Base-by-base conservation (phyloP, 2,888 invertebrate species). In the Eupeodes luniger region DNA sequence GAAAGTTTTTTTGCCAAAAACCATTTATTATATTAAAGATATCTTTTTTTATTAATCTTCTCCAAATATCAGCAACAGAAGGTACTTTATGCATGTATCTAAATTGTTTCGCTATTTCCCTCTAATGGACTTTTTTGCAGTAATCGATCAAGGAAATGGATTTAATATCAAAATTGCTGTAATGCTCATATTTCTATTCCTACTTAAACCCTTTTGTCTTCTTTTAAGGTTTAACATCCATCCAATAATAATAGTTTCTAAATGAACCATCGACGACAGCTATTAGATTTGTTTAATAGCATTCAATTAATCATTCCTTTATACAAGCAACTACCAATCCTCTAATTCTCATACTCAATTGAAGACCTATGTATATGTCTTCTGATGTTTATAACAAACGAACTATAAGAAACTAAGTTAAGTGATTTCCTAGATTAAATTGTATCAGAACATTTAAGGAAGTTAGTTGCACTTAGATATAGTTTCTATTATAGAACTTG, bases 111-210 rank as follows among this genome's bases (percentile, higher is more conserved):
- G 6, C 5, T 40, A 40, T 40, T 9, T 40, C 4, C 0, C 27
- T 67, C 12, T 67, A 67, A 67, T 51, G 11, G 49, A 27, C 4
- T 5, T 4, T 0, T 12, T 3, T 16, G 14, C 19, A 19, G 3
- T 67, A 69, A 79, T 79, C 79, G 51, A 62, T 53, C 10, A 11
- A 79, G 79, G 62, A 79, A 79, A 62, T 62, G 27, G 11, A 12
- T 49, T 36, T 14, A 78, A 47, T 27, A 27, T 78, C 66, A 49
- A 67, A 10, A 49, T 67, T 9, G 0, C 69, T 19, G 12, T 69
- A 69, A n/a, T 62, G 61, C 40, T 5, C 47, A 59, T 59, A 27
- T 67, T 36, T 78, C 40, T 0, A 51, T 14, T 67, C 16, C 12
- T 27, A 27, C 14, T 36, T 12, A 44, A 61, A 67, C 61, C 67